phyloP scores from a whole-genome alignment of 2,113 vertebrate species.

The Calyptomena viridis region DNA sequence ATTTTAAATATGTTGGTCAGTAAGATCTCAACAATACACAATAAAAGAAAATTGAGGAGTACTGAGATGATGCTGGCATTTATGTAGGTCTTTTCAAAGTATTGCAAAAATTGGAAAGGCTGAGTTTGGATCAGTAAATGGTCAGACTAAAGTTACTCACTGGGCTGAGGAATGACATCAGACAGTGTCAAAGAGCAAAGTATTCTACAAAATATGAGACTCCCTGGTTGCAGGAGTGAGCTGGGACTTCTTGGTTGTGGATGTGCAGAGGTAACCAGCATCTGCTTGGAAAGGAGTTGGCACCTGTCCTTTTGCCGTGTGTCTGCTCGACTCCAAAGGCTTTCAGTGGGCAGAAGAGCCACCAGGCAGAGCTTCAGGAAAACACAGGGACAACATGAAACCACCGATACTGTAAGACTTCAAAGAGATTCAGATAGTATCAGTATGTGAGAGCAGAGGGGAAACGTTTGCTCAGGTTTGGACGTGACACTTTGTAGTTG shows the following conservation, averaged over 20 bases:
- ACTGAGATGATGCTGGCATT: neutral
- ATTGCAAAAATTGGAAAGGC: neutral
- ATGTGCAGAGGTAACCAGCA: neutral
- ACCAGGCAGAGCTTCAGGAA: neutral
- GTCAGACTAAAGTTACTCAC: neutral
- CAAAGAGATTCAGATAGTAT: neutral
- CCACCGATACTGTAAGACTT: accelerated
- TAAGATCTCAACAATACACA: neutral
- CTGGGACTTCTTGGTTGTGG: neutral
- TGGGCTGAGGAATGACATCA: neutral
- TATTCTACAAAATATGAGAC: neutral
- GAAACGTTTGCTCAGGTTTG: neutral
- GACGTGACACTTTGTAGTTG: neutral
- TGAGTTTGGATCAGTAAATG: neutral
- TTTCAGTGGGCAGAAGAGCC: neutral
- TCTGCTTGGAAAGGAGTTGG: neutral
- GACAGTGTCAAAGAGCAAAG: neutral
- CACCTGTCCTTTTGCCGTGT: accelerated
- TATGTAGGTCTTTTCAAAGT: neutral
- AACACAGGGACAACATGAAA: neutral
- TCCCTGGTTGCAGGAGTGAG: neutral
- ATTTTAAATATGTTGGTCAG: neutral
- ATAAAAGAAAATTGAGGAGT: neutral
- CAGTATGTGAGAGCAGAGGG: neutral
- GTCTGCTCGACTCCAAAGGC: accelerated